Percentiles rank a stretch among this genome's conserved stretches.
phyloP scores from a whole-genome alignment of 2,113 vertebrate genomes.

The Ploceus nigricollis region DNA sequence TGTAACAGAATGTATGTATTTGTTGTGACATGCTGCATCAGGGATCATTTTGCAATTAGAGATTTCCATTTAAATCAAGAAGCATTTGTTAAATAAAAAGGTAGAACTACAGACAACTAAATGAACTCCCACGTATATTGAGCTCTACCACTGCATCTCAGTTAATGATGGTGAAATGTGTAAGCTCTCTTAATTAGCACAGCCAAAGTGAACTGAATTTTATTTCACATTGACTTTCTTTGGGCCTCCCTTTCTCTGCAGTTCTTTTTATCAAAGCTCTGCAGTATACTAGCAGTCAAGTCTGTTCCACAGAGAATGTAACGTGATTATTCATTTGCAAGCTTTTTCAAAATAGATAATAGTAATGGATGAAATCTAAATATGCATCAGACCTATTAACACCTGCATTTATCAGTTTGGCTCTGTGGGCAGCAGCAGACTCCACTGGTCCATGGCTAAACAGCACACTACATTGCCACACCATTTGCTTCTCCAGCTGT shows the following conservation, averaged over 20 bases:
- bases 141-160: not conserved
- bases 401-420: not conserved
- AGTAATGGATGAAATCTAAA: not conserved
- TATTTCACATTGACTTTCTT: not conserved
- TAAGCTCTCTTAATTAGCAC: not conserved
- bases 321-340: not conserved
- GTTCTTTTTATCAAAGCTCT: not conserved
- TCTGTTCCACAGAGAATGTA: not conserved
- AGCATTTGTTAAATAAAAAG: not conserved
- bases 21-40: not conserved
- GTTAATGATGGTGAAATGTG: not conserved
- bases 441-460: not conserved
- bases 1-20: not conserved
- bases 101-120: not conserved
- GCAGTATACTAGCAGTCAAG: not conserved
- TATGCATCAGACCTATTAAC: not conserved
- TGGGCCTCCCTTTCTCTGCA: not conserved
- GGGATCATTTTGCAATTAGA: conserved; percentile 1
- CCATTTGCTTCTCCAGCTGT: conserved; percentile 25
- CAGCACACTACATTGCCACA: not conserved
- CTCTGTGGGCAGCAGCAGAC: not conserved
- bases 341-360: not conserved
- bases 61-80: not conserved
- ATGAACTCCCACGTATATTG: not conserved
- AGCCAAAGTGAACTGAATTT: not conserved